Conservation (phyloP, 2,888 invertebrate species). For the Agapetus fuscipes region DNA sequence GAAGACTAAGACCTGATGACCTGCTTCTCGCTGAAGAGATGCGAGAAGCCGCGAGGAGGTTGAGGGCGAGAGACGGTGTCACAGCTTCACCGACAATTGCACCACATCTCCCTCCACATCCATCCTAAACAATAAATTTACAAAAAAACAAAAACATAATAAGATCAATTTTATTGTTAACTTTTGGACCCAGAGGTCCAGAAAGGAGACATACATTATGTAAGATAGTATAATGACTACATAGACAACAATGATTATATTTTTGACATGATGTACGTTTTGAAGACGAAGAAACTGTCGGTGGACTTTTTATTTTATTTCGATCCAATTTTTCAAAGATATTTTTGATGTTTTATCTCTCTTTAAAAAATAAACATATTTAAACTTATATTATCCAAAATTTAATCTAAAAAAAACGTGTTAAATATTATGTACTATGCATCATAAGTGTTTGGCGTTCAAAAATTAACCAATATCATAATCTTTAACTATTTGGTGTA, state of each 20-base stretch:
- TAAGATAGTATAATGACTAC: no score
- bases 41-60: constrained; percentile 41
- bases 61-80: constrained; percentile 29
- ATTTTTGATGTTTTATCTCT: constrained; percentile 22
- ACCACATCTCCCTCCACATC: constrained; percentile 24
- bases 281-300: no score
- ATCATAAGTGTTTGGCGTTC: constrained; percentile 22
- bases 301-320: no score
- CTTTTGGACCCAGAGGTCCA: no score
- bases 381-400: constrained; percentile 9
- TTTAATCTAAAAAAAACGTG: constrained; percentile 18
- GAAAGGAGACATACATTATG: no score
- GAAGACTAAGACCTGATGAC: constrained; percentile 16
- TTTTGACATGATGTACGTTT: constrained; percentile 15
- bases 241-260: constrained; percentile 22
- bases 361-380: constrained; percentile 21
- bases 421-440: constrained; percentile 21
- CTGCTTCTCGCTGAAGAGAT: constrained; percentile 40
- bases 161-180: no score
- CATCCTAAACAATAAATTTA: constrained; percentile 8
- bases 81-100: constrained; percentile 4
- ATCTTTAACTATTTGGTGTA: constrained; percentile 15
- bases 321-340: constrained; percentile 4
- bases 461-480: constrained; percentile 19
- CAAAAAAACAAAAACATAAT: no score